A percentile compares a stretch with the other conserved stretches of the same genome.
Evolutionary conservation across 1,140 invertebrate species (phyloP).

Genomic region (Melanaphis sacchari): DNA sequence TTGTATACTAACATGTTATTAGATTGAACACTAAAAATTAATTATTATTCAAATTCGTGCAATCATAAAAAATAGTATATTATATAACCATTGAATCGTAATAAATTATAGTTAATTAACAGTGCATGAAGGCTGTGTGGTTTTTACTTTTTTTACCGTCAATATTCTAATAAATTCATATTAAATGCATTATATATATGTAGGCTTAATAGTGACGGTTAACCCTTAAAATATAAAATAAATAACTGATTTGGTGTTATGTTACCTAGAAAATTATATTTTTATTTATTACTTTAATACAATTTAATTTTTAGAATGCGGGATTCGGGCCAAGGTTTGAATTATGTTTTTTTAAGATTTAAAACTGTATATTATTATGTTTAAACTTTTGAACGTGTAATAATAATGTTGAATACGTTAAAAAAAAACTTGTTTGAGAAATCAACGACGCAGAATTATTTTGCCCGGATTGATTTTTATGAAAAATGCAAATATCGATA

Average conservation of each 20-base stretch:
- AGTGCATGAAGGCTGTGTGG: neutral
- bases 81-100: neutral
- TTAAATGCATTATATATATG: neutral
- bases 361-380: neutral
- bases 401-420: neutral
- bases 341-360: neutral
- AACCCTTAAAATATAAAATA: neutral
- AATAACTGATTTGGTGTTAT: neutral
- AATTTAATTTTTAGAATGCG: neutral
- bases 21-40: neutral
- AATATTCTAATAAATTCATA: neutral
- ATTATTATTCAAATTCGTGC: neutral
- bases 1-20: neutral
- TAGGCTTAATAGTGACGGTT: neutral
- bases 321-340: conserved; percentile 13
- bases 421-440: conserved; percentile 19
- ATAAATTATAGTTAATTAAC: conserved; percentile 22
- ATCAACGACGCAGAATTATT: neutral
- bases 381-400: neutral
- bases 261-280: neutral
- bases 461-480: neutral
- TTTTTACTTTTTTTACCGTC: neutral
- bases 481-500: neutral
- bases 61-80: neutral
- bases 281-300: neutral